Evolutionary conservation across 2,797 vertebrate genomes (phyloP).

Genomic region (Chromis chromis): DNA sequence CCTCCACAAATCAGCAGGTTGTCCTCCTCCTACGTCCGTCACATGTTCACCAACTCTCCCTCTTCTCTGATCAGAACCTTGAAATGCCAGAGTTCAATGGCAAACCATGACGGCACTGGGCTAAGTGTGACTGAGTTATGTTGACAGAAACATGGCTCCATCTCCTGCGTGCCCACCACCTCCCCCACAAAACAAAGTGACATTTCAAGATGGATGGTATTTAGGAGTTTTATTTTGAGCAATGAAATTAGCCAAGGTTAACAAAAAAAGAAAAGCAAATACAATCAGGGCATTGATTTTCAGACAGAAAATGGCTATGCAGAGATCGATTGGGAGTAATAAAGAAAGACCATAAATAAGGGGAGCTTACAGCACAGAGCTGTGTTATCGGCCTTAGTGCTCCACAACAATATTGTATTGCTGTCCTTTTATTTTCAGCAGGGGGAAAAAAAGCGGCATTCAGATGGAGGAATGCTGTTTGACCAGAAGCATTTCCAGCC

Average conservation of each 20-base stretch:
- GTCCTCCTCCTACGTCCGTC: conserved; percentile 14
- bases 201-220: conserved; percentile 73
- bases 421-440: conserved; percentile 17
- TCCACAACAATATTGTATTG: conserved; percentile 13
- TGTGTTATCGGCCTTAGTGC: conserved; percentile 24
- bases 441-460: conserved; percentile 1
- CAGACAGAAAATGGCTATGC: conserved; percentile 56
- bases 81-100: conserved; percentile 69
- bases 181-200: conserved; percentile 43
- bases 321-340: conserved; percentile 70
- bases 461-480: conserved; percentile 5
- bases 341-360: conserved; percentile 65
- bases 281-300: conserved; percentile 79
- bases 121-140: conserved; percentile 67
- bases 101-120: conserved; percentile 19
- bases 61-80: conserved; percentile 47
- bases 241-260: conserved; percentile 75
- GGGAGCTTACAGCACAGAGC: conserved; percentile 35
- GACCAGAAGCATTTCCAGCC: conserved; percentile 11
- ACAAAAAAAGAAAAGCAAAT: conserved; percentile 73
- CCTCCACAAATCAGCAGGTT: conserved; percentile 63
- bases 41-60: conserved; percentile 28
- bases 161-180: conserved; percentile 14
- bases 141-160: conserved; percentile 59
- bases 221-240: conserved; percentile 66